phyloP scores from a whole-genome alignment of 2,888 invertebrate genomes.

The Eumerus sabulonum region DNA sequence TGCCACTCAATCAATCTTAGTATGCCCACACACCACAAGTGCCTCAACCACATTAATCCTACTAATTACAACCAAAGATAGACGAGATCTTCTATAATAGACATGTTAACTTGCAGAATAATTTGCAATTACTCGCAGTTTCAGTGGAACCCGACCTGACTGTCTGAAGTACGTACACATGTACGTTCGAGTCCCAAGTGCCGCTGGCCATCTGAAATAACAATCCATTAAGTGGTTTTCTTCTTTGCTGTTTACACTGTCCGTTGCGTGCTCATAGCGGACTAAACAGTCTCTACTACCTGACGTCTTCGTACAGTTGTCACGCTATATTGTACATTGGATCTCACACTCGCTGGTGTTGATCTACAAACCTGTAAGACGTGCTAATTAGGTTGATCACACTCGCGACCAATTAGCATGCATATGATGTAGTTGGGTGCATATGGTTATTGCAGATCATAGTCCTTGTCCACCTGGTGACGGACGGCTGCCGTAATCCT shows the following conservation, averaged over 20 bases:
- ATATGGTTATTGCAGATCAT: constrained; percentile 35
- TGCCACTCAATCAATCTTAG: neutral
- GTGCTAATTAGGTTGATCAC: constrained; percentile 49
- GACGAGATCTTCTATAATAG: constrained; percentile 18
- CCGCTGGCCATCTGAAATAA: constrained; percentile 1
- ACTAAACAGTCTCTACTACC: neutral
- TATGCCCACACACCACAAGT: constrained; percentile 1
- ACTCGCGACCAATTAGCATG: constrained; percentile 42
- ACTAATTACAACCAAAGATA: constrained; percentile 29
- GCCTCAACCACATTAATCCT: constrained; percentile 18
- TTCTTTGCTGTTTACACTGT: constrained; percentile 1
- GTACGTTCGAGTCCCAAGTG: neutral
- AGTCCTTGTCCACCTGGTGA: constrained; percentile 8
- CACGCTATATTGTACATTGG: constrained; percentile 2
- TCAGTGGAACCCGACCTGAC: constrained; percentile 22
- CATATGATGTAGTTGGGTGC: constrained; percentile 12
- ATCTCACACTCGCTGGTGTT: constrained; percentile 27
- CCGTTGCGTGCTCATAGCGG: neutral
- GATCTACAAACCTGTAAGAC: constrained; percentile 56
- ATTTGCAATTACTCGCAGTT: constrained; percentile 18
- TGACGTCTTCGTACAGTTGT: constrained; percentile 7
- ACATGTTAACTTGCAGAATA: constrained; percentile 19
- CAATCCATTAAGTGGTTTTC: constrained; percentile 26
- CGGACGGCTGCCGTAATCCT: constrained; percentile 31
- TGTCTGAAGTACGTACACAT: constrained; percentile 12